Evolutionary conservation across 1,140 invertebrate genomes (phyloP), one percentile per base, ranked within the genome.

Genomic region (Yoshiicerus persimilis): DNA sequence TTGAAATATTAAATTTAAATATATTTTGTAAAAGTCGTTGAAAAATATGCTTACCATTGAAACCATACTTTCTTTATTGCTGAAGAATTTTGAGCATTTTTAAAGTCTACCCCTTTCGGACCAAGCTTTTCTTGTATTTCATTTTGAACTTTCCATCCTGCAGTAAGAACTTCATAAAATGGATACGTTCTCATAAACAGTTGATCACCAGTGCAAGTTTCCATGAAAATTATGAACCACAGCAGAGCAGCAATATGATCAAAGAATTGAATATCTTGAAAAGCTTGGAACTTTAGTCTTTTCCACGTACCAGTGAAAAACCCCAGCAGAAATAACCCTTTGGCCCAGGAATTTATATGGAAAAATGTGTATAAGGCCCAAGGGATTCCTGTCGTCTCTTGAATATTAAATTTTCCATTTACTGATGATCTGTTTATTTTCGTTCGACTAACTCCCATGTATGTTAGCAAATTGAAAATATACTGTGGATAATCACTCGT

Each of bases 161-260:
- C 34, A 75, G 13, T 56, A 11, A 88, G 27, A 3, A 88, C 77
- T 41, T 88, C 87, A 34, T 80, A 88, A 41, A 88, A 88, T 47
- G 87, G 87, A 34, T 47, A 86, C 16, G 27, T 88, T 85, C 41
- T 27, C 23, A 41, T 86, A 84, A 64, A 88, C 20, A 88, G 38
- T 36, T 64, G 32, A n/a, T 88, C 87, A 36, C 84, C 86, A 9
- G 34, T 80, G 16, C 38, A 25, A 34, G 86, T 27, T 25, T 86
- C 9, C 0, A 47, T 16, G 10, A 88, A 34, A 32, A 88, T 77
- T 6, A 88, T 25, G 75, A 88, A 80, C 84, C 84, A 88, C 8
- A 88, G 27, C 10, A 88, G 23, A 25, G 86, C 80, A 0, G 87
- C 84, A 23, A 88, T 86, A 27, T 36, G 41, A 27, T 88, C 87